Evolutionary conservation across 2,113 vertebrate species (phyloP).

Genomic region (Lipotes vexillifer): DNA sequence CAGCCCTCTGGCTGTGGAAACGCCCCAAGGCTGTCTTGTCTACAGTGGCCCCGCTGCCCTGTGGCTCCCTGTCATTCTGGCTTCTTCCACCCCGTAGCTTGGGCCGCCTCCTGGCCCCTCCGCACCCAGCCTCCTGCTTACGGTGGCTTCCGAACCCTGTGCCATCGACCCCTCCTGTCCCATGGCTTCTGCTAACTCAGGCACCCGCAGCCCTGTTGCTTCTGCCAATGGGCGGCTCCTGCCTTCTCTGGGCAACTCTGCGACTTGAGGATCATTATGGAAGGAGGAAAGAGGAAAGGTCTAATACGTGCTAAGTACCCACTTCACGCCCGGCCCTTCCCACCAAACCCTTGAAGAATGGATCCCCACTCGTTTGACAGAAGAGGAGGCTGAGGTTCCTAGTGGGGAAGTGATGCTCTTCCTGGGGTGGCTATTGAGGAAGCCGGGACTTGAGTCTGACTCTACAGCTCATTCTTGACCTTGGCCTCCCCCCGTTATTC

Average conservation of each 20-base stretch:
- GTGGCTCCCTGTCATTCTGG: background rate
- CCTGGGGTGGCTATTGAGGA: fast-evolving
- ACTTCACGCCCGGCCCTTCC: fast-evolving
- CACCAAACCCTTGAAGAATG: background rate
- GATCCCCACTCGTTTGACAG: no score
- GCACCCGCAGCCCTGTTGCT: fast-evolving
- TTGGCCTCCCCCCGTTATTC: background rate
- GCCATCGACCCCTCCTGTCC: background rate
- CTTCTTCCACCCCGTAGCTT: background rate
- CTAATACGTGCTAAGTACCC: background rate
- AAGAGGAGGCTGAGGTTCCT: background rate
- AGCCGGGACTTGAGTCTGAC: background rate
- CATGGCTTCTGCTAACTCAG: background rate
- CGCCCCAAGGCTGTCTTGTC: background rate
- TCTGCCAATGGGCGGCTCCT: background rate
- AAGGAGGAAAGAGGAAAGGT: background rate
- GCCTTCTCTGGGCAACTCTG: background rate
- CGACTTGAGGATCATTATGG: background rate
- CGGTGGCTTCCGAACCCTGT: background rate
- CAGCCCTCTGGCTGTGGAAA: background rate
- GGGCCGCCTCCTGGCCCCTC: background rate
- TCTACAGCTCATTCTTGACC: background rate
- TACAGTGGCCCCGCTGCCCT: fast-evolving
- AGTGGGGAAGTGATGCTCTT: background rate
- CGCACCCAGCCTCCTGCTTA: background rate